Percentiles rank a stretch among this genome's conserved stretches.
These are phyloP conservation scores for Drosophila sechellia DNA, from an alignment of 1,140 invertebrate genomes.

Conservation along the genomic window DNA sequence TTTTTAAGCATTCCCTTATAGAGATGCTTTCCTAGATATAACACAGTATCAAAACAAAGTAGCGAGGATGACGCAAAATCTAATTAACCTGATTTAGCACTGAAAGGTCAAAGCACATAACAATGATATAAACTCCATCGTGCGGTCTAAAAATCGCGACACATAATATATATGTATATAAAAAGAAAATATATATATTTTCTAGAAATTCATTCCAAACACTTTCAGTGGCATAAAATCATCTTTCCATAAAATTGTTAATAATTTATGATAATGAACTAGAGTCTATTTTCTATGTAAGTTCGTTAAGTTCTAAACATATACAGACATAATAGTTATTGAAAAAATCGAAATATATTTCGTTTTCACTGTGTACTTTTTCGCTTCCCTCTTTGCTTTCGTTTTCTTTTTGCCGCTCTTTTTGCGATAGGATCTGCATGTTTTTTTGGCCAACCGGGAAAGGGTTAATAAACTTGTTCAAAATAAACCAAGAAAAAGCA, in stretches of 20 bases:
- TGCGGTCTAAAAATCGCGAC: not conserved
- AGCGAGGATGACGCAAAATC: not conserved
- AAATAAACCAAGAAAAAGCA: slow-evolving; percentile 54
- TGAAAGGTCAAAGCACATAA: not conserved
- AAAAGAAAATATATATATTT: not conserved
- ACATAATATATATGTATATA: not conserved
- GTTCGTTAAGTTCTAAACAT: not conserved
- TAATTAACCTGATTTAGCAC: not conserved
- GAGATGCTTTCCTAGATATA: no score
- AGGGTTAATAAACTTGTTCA: slow-evolving; percentile 77
- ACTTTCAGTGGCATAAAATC: not conserved
- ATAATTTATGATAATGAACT: not conserved
- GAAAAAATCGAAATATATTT: no score
- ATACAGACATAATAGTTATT: no score
- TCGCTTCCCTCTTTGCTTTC: slow-evolving; percentile 13
- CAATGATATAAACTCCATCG: not conserved
- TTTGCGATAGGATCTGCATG: slow-evolving; percentile 59
- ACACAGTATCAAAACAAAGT: not conserved
- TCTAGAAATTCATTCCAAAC: not conserved
- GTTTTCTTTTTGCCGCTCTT: slow-evolving; percentile 34
- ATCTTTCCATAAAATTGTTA: not conserved
- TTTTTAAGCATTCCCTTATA: no score
- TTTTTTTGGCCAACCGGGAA: slow-evolving; percentile 41
- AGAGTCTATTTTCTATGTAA: not conserved
- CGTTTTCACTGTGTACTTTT: slow-evolving; percentile 5